Base-by-base conservation (phyloP, 2,797 vertebrate species). In the Spea hammondii region DNA sequence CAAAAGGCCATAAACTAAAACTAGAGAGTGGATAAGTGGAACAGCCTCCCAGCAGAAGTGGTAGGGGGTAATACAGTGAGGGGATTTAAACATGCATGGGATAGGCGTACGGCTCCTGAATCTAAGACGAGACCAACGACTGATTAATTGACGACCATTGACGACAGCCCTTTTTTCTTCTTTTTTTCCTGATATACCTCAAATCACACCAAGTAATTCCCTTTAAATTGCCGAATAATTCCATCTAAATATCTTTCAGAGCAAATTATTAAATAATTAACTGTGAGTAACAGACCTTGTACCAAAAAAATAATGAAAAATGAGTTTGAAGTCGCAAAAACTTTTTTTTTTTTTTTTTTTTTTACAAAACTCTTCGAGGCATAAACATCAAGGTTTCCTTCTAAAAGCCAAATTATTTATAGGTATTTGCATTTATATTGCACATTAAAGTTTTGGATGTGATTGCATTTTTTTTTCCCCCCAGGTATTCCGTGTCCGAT, bases 401-500 rank as follows among this genome's bases (percentile, higher is more conserved):
- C 50, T 47, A 65, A 53, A 66, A 65, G 49, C 17, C 11, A 5
- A 12, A 44, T 32, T 1, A 49, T 50, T 51, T 17, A 1, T 70
- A 10, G 5, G 49, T 17, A 70, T 70, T 17, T 55, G 60, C 69
- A 74, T 14, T 51, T 67, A 45, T 51, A 59, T 60, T 14, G 5
- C 32, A 53, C 64, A 79, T 51, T 67, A 67, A 65, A 32, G 8
- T 7, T 17, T 69, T 49, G 4, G 8, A 44, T 74, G 51, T 53
- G n/a, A 4, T 84, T 86, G 4, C 65, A 62, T 7, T 78, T 69
- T 73, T 83, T 51, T 53, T 62, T 62, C 9, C 4, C 32, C 88
- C 12, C 87, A 99, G 98, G 96, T 90, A 92, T 99, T 82, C 98
- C 97, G 4, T 97, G 92, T 79, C 98, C 98, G 4, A 98, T 99